Percentiles rank a stretch among this genome's conserved stretches.
Conservation (phyloP, 2,113 vertebrate species). For the Orycteropus afer region DNA sequence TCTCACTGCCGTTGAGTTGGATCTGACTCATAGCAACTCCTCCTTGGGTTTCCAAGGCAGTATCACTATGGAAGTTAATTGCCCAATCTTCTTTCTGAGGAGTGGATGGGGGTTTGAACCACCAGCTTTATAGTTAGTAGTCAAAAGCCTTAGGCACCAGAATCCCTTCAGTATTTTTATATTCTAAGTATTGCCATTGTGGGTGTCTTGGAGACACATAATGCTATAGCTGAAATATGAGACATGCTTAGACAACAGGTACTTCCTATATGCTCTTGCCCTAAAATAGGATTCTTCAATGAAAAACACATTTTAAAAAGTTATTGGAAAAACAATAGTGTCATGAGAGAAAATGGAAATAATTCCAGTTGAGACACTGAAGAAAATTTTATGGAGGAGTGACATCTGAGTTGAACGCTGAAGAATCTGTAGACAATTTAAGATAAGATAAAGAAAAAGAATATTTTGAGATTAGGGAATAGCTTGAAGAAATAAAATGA, state of each 20-base stretch:
- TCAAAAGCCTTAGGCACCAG: no score
- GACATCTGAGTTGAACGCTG: neutral
- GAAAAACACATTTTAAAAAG: neutral
- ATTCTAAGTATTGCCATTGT: neutral
- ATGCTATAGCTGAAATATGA: neutral
- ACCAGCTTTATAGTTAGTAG: no score
- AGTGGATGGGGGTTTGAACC: no score
- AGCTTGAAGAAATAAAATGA: neutral
- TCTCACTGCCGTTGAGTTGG: no score
- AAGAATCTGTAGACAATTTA: neutral
- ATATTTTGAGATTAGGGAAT: neutral
- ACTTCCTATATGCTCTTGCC: neutral
- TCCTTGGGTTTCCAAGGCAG: no score
- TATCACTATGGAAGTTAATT: no score
- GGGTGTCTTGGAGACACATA: neutral
- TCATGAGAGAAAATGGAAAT: neutral
- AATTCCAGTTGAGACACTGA: neutral
- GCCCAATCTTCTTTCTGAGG: no score
- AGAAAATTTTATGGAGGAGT: neutral
- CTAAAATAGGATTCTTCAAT: neutral
- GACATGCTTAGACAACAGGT: neutral
- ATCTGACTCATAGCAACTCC: no score
- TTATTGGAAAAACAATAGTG: neutral
- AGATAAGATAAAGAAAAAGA: neutral
- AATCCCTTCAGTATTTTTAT: no score